Conservation (phyloP, 2,113 vertebrate species). For the Puffinus mauretanicus region DNA sequence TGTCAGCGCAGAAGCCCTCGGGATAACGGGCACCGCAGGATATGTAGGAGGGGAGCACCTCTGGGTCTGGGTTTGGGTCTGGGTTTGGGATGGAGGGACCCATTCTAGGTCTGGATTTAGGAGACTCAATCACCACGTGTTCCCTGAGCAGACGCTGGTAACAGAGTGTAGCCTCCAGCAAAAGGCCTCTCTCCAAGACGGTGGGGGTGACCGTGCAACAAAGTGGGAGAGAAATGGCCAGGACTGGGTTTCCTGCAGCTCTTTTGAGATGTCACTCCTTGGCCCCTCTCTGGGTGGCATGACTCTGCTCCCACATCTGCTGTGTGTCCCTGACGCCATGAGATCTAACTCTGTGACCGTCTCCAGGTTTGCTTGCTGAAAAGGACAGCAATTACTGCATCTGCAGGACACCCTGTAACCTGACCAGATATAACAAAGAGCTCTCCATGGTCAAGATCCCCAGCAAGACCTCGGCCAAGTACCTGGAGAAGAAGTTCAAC, state of each 20-base stretch:
- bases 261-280: not conserved
- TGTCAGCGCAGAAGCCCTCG: fast-evolving
- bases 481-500: slow-evolving; percentile 99
- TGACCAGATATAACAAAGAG: slow-evolving; percentile 98
- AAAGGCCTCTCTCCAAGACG: no score
- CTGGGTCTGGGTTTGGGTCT: not conserved
- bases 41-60: not conserved
- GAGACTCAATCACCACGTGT: not conserved
- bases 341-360: not conserved
- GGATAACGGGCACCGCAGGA: not conserved
- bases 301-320: not conserved
- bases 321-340: not conserved
- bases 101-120: not conserved
- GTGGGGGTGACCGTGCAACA: not conserved
- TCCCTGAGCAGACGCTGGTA: not conserved
- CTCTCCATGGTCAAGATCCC: slow-evolving; percentile 99
- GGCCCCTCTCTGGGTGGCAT: not conserved
- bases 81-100: not conserved
- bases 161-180: not conserved
- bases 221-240: not conserved
- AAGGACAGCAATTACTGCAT: slow-evolving; percentile 91
- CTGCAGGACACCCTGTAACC: slow-evolving; percentile 94
- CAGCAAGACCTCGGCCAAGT: slow-evolving; percentile 96
- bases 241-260: not conserved
- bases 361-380: slow-evolving; percentile 88